Percentiles rank a stretch among this genome's conserved stretches.
These are phyloP conservation scores for Agrochola litura DNA, from an alignment of 2,888 invertebrate species.

Conservation along the genomic window DNA sequence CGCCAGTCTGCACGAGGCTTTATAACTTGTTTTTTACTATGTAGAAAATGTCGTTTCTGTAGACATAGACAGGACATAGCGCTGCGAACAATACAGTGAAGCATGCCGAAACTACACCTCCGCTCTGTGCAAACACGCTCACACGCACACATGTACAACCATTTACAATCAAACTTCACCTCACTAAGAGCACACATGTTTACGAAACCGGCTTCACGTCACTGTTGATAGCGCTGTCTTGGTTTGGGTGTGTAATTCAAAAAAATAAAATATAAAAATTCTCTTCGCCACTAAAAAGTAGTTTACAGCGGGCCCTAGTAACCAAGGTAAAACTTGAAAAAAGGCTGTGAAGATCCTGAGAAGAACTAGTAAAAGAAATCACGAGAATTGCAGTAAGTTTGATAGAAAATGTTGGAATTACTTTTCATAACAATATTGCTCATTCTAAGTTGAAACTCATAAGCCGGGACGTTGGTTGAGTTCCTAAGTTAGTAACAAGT, in stretches of 20 bases:
- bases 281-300: not conserved
- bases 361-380: conserved; percentile 15
- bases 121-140: too few species aligned
- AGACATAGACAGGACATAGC: too few species aligned
- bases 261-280: not conserved
- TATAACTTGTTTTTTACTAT: too few species aligned
- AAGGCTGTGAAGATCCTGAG: not conserved
- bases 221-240: too few species aligned
- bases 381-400: conserved; percentile 35
- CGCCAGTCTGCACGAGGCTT: too few species aligned
- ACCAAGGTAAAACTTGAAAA: conserved; percentile 6
- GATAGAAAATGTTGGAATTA: conserved; percentile 49
- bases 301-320: not conserved
- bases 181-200: too few species aligned
- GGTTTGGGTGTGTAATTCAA: not conserved
- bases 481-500: conserved; percentile 39
- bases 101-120: too few species aligned
- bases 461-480: conserved; percentile 6
- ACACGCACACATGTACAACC: too few species aligned
- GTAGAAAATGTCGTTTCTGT: not conserved
- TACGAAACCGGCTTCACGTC: too few species aligned
- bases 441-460: conserved; percentile 35
- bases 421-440: conserved; percentile 40
- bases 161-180: too few species aligned
- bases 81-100: too few species aligned